Percentiles rank a stretch among this genome's conserved stretches.
Conservation (phyloP, 2,113 vertebrate species). For the Suncus etruscus region DNA sequence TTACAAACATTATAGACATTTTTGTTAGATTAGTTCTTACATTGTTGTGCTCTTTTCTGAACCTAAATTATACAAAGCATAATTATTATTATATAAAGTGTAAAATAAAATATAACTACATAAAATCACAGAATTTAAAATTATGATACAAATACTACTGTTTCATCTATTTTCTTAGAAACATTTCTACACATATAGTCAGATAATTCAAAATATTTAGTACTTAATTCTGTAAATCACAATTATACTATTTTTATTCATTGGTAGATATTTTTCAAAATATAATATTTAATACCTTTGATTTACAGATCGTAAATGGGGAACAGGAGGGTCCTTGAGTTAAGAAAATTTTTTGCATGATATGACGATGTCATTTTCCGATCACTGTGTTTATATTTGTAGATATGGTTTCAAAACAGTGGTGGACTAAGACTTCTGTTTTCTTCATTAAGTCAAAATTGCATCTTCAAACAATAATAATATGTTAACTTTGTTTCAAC, state of each 20-base stretch:
- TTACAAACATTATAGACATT: no score
- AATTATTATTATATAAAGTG: no score
- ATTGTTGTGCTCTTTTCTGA: no score
- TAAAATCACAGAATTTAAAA: no score
- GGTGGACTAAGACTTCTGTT: background rate
- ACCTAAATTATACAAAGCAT: no score
- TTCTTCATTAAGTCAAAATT: background rate
- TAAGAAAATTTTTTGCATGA: background rate
- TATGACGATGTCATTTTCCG: background rate
- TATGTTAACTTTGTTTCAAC: background rate
- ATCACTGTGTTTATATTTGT: background rate
- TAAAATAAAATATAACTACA: no score
- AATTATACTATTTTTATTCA: background rate
- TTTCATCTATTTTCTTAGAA: no score
- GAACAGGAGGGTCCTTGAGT: background rate
- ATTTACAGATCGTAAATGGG: no score
- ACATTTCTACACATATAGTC: no score
- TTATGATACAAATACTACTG: no score
- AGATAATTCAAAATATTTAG: background rate
- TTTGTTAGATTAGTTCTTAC: no score
- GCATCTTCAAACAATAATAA: background rate
- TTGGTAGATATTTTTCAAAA: background rate
- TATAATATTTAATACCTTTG: no score
- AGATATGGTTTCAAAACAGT: background rate
- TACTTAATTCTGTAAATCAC: background rate